Percentiles rank a stretch among this genome's conserved stretches.
These are phyloP conservation scores for Aricia artaxerxes DNA, from an alignment of 2,888 invertebrate species.

Conservation along the genomic window DNA sequence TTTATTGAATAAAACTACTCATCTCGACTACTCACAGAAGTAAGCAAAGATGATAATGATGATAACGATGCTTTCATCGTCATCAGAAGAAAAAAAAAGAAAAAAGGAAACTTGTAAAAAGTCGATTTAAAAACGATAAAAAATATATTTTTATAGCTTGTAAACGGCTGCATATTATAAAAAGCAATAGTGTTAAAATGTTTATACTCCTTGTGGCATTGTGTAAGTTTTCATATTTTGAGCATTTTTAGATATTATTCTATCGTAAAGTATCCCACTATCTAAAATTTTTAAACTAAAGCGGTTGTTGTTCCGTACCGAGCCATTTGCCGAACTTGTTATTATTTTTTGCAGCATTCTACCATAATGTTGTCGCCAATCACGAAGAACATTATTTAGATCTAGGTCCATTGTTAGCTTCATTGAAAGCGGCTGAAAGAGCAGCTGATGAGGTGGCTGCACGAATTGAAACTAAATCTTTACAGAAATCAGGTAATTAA, in stretches of 20 bases:
- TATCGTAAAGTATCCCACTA: not conserved
- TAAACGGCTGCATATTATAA: not conserved
- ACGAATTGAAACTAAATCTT: not conserved
- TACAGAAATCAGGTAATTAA: not conserved
- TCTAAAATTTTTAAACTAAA: not conserved
- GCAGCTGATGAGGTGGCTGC: not conserved
- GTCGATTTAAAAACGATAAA: not conserved
- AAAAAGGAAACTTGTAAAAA: not conserved
- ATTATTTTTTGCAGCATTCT: not conserved
- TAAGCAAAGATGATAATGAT: not conserved
- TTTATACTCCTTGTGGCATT: not conserved
- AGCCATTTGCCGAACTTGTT: not conserved
- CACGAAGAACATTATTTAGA: not conserved
- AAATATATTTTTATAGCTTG: not conserved
- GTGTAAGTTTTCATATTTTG: not conserved
- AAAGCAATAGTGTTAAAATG: not conserved
- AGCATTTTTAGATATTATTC: not conserved
- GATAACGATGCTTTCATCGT: not conserved
- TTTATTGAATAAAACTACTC: not conserved
- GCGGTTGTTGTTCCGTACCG: not conserved
- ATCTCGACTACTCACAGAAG: not conserved
- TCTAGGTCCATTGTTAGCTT: not conserved
- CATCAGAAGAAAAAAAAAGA: not conserved
- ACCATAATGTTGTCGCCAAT: not conserved
- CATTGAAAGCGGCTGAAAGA: not conserved